Percentiles rank a stretch among this genome's conserved stretches.
Conservation (phyloP, 2,888 invertebrate species). For the Tipula unca region DNA sequence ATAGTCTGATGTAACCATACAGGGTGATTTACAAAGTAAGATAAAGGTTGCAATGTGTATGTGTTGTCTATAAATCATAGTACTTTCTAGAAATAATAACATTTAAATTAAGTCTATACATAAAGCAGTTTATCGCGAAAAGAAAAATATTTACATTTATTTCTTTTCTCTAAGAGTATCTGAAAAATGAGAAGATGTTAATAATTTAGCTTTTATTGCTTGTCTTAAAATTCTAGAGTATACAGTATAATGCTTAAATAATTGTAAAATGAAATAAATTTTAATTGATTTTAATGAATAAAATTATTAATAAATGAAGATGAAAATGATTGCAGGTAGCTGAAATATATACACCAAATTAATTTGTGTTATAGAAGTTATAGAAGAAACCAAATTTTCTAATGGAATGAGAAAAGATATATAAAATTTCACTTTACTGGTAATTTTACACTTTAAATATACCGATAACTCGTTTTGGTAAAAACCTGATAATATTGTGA, state of each 20-base stretch:
- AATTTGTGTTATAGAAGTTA: neutral
- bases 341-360: neutral
- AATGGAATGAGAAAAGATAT: neutral
- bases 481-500: no score
- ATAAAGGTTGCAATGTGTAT: neutral
- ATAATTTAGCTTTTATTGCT: neutral
- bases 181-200: neutral
- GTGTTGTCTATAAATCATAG: neutral
- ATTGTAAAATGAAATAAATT: neutral
- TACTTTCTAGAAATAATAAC: neutral
- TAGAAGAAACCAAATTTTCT: neutral
- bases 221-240: neutral
- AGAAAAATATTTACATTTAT: neutral
- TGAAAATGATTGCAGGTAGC: neutral
- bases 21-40: neutral
- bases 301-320: neutral
- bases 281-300: neutral
- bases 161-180: neutral
- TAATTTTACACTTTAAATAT: neutral
- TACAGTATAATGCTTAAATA: neutral
- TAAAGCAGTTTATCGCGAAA: neutral
- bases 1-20: neutral
- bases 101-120: neutral
- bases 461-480: no score
- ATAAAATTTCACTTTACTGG: neutral